phyloP scores from a whole-genome alignment of 2,888 invertebrate genomes.

The Lobophora halterata region DNA sequence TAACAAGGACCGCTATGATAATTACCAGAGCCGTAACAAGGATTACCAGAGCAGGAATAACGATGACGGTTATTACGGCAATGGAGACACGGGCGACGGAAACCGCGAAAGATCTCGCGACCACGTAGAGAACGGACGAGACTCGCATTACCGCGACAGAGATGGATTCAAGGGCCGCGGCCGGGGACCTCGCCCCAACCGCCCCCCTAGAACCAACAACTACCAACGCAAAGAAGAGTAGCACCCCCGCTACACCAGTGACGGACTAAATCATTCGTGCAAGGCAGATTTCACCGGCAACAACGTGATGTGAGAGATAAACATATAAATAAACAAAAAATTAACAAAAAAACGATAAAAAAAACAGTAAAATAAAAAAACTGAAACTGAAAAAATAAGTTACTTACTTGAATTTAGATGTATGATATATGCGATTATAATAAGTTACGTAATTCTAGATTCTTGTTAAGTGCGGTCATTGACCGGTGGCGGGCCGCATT shows the following conservation, averaged over 20 bases:
- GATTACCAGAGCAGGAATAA: conserved; percentile 51
- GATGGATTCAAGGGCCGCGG: conserved; percentile 81
- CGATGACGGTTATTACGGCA: conserved; percentile 64
- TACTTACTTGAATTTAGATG: conserved; percentile 79
- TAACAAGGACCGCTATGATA: conserved; percentile 43
- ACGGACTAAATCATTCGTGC: conserved; percentile 80
- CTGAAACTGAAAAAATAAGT: conserved; percentile 79
- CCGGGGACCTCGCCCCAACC: conserved; percentile 60
- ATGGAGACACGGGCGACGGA: conserved; percentile 64
- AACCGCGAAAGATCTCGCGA: conserved; percentile 64
- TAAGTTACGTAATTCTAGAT: conserved; percentile 79
- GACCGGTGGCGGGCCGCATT: conserved; percentile 39
- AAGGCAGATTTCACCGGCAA: conserved; percentile 87
- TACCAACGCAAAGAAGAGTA: conserved; percentile 64
- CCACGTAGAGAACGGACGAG: conserved; percentile 73
- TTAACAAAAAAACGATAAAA: conserved; percentile 66
- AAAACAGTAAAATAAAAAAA: conserved; percentile 80
- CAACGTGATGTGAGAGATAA: conserved; percentile 82
- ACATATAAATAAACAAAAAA: conserved; percentile 69
- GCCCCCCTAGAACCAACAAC: conserved; percentile 47
- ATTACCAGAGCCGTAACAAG: conserved; percentile 50
- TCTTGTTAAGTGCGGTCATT: conserved; percentile 63
- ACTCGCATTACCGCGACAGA: conserved; percentile 70
- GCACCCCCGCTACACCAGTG: conserved; percentile 39
- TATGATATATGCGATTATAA: conserved; percentile 79